Evolutionary conservation across 2,888 invertebrate species (phyloP).

Genomic region (Tiphia femorata): DNA sequence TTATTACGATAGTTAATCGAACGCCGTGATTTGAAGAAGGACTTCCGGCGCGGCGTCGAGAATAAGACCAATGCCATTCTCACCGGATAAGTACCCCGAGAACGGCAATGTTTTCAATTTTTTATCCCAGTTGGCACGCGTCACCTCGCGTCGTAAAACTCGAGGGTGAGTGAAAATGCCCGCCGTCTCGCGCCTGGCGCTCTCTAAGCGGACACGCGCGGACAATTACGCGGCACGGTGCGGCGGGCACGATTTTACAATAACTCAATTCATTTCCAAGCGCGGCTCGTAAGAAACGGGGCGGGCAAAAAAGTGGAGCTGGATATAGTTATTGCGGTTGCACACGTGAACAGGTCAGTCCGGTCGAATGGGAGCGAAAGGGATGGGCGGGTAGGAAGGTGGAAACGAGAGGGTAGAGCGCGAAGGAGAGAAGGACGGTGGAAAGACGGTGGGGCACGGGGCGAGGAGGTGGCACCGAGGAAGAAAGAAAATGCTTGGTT

Average conservation of each 20-base stretch:
- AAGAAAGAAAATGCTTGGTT: neutral
- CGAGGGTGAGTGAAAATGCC: slow-evolving; percentile 16
- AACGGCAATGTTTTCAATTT: too few species aligned
- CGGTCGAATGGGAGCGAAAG: slow-evolving; percentile 47
- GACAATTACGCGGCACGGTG: slow-evolving; percentile 40
- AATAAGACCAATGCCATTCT: too few species aligned
- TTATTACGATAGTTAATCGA: too few species aligned
- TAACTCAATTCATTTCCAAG: slow-evolving; percentile 48
- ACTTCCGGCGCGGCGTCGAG: too few species aligned
- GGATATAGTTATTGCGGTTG: slow-evolving; percentile 50
- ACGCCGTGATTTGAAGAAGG: too few species aligned
- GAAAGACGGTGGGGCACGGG: slow-evolving; percentile 11
- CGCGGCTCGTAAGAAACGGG: slow-evolving; percentile 32
- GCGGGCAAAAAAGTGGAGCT: slow-evolving; percentile 37
- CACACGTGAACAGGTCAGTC: slow-evolving; percentile 56
- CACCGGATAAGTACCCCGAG: too few species aligned
- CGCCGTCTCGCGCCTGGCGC: neutral
- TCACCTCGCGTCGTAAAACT: neutral
- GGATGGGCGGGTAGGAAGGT: too few species aligned
- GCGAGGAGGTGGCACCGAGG: slow-evolving; percentile 4
- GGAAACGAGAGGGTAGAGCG: neutral
- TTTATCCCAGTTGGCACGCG: too few species aligned
- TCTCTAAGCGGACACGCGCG: slow-evolving; percentile 27
- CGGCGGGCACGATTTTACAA: slow-evolving; percentile 43
- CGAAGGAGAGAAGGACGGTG: slow-evolving; percentile 5